A percentile compares a stretch with the other conserved stretches of the same genome.
phyloP scores from a whole-genome alignment of 2,797 vertebrate species.

The Botia kubotai region DNA sequence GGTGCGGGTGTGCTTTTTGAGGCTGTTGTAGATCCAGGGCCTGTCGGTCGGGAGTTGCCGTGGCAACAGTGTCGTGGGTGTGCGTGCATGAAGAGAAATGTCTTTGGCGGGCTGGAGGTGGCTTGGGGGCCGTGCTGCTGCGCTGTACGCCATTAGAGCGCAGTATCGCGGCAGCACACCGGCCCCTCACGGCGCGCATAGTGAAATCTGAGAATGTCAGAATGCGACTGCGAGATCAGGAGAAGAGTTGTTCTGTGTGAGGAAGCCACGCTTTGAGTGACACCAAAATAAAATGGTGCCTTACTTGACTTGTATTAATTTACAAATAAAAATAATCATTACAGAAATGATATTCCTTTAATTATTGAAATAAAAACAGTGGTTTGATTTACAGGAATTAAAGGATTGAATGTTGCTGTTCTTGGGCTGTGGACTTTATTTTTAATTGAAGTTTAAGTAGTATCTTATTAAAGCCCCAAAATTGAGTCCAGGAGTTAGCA shows the following conservation, averaged over 20 bases:
- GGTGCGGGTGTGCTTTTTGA: constrained; percentile 34
- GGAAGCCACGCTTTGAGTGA: constrained; percentile 6
- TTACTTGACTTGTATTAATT: background rate
- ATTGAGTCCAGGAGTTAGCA: constrained; percentile 61
- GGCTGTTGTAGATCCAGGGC: constrained; percentile 55
- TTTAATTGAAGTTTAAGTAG: too few relatives aligned
- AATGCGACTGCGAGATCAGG: constrained; percentile 27
- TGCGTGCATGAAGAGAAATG: constrained; percentile 48
- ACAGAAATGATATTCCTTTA: too few relatives aligned
- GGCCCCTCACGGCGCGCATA: constrained; percentile 2
- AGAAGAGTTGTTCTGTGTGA: constrained; percentile 25
- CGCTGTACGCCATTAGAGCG: constrained; percentile 32
- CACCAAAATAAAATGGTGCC: constrained; percentile 22
- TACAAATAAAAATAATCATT: too few relatives aligned
- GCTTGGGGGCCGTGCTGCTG: constrained; percentile 45
- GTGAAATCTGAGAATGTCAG: constrained; percentile 50
- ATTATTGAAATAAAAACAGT: too few relatives aligned
- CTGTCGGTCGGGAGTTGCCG: constrained; percentile 56
- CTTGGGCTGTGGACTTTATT: too few relatives aligned
- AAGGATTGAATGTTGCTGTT: too few relatives aligned
- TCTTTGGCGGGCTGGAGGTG: constrained; percentile 47
- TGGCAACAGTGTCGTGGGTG: constrained; percentile 57
- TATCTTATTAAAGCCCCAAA: constrained; percentile 20
- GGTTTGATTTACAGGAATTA: too few relatives aligned
- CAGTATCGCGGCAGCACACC: background rate